These are phyloP conservation scores for Agrypnus murinus DNA, from an alignment of 2,888 invertebrate genomes.

Conservation along the genomic window DNA sequence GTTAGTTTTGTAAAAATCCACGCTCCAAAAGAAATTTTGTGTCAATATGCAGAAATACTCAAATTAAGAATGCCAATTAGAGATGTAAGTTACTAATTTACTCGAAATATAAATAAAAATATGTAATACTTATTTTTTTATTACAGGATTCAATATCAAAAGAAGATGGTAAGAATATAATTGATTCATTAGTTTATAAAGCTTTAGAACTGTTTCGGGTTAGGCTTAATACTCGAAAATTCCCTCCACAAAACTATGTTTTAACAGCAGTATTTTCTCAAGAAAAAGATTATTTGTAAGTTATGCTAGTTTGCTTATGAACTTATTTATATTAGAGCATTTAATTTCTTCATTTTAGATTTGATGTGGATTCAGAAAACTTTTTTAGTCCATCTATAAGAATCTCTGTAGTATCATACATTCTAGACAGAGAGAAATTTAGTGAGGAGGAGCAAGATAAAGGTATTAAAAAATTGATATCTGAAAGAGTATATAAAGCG, in stretches of 20 bases:
- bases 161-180: conserved; percentile 52
- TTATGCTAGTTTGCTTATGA: not conserved
- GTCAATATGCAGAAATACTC: conserved; percentile 84
- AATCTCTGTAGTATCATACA: conserved; percentile 82
- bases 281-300: conserved; percentile 73
- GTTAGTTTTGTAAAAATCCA: conserved; percentile 83
- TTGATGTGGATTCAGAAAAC: conserved; percentile 78
- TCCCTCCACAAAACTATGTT: conserved; percentile 77
- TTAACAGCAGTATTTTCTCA: conserved; percentile 81
- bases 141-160: conserved; percentile 57
- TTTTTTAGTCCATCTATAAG: conserved; percentile 81
- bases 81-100: conserved; percentile 75
- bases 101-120: too few relatives aligned
- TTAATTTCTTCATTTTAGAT: conserved; percentile 72
- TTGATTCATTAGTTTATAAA: conserved; percentile 65
- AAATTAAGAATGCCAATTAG: conserved; percentile 86
- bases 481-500: conserved; percentile 79
- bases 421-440: conserved; percentile 82
- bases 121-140: not conserved
- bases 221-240: conserved; percentile 74
- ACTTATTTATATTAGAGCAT: too few relatives aligned
- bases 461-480: conserved; percentile 81
- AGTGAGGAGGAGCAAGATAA: conserved; percentile 75
- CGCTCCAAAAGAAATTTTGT: conserved; percentile 81
- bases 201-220: conserved; percentile 74